These are phyloP conservation scores for Hypsibius dujardini DNA, from an alignment of 1,140 invertebrate genomes.

Conservation along the genomic window DNA sequence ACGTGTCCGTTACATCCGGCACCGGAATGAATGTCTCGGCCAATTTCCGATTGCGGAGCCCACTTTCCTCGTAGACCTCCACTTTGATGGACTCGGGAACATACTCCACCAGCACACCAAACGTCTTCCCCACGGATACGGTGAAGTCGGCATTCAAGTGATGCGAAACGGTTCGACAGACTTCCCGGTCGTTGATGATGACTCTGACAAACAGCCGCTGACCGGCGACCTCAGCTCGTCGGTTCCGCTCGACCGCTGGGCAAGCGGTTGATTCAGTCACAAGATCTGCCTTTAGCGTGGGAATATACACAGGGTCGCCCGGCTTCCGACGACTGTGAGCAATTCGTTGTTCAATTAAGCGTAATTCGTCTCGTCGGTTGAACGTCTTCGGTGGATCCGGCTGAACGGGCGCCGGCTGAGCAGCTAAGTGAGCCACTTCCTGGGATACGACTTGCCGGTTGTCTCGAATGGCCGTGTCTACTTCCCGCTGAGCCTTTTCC, in stretches of 20 bases:
- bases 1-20: constrained; percentile 32
- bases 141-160: constrained; percentile 31
- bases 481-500: no score
- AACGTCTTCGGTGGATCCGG: no score
- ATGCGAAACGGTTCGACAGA: background rate
- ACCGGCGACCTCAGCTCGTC: background rate
- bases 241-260: background rate
- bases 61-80: constrained; percentile 31
- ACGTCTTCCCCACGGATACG: constrained; percentile 36
- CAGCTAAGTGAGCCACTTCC: no score
- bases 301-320: background rate
- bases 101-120: constrained; percentile 37
- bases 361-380: background rate
- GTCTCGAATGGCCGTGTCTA: no score
- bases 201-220: background rate
- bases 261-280: background rate
- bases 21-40: constrained; percentile 36
- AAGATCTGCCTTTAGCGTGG: background rate
- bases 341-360: background rate
- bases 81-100: constrained; percentile 36
- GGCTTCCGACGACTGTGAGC: background rate
- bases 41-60: constrained; percentile 26
- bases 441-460: no score
- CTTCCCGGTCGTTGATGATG: background rate
- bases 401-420: no score